Evolutionary conservation across 64 coral and sea anemone genomes (phyloP), one percentile per base, ranked within the genome.

Genomic region (Pachyseris speciosa): DNA sequence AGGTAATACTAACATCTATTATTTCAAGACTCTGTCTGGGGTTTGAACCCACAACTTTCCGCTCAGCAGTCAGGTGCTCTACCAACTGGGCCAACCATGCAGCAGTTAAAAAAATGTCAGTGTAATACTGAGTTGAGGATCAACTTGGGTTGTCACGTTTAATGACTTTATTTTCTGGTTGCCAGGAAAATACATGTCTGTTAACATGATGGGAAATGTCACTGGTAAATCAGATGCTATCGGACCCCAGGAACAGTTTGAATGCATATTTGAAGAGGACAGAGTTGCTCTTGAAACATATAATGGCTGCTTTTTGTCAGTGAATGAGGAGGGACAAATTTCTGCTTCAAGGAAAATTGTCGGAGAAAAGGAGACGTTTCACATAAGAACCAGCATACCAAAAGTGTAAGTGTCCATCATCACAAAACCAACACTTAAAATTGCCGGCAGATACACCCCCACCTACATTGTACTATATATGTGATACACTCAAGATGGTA

Each of bases 181-280:
- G 34, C 13, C 36, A 98, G 96, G 96, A 25, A 83, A 92, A 37
- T 98, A 92, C 73, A 92, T 98, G 78, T 92, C 96, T 32, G 96
- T 98, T 42, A 73, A 98, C 88, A 89, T 92, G 91, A 98, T 98
- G 96, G 96, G 96, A 52, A 83, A 95, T 57, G 86, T 98, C 39
- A 95, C 70, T 74, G 96, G 96, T 4, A 89, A 89, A 88, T 77
- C 93, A 65, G 96, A 98, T 61, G 96, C 96, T 10, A 98, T 98
- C 57, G 96, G 96, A 33, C 89, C 78, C 58, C 96, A 98, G 77
- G 96, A 98, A 74, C 93, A 95, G 65, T 89, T 98, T 92, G 96
- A 98, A n/a, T 50, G 94, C n/a, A 72, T 98, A n/a, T 98, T 89
- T 98, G 96, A 98, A 42, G 80, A 72, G 22, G 74, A 98, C 22